Base-by-base conservation (phyloP, 2,888 invertebrate species). In the Cephus runcator region DNA sequence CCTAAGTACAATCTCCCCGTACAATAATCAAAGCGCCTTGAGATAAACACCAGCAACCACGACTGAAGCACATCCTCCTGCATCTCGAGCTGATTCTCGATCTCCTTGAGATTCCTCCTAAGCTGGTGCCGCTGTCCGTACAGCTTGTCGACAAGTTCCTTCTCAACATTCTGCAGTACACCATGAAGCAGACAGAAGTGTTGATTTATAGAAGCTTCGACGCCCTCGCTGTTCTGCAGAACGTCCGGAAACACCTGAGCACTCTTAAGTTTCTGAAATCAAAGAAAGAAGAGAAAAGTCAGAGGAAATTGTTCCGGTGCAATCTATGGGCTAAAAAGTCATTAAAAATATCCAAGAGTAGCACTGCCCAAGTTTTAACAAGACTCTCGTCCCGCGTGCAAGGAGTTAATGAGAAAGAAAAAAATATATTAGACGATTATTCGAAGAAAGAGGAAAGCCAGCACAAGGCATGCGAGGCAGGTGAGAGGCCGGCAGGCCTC, bases 151-250 rank as follows among this genome's bases (percentile, higher is more conserved):
- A 92, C 88, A 3, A 93, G 86, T 80, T 92, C 91, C 15, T 90
- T 86, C 83, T 94, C 94, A 73, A 93, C 88, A 76, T 92, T 92
- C 87, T 94, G 94, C 71, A 94, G 87, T 11, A 92, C 85, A 0
- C 92, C 93, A 80, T 92, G 92, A 0, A 94, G 87, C 80, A 93
- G 91, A 0, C 92, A 91, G 83, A 94, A 94, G 84, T 93, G 93
- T 81, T 93, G 92, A 73, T 92, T 92, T 9, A 94, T 90, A 23
- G 87, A 83, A 12, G 86, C 86, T 75, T 93, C 90, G 15, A 92
- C 83, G 69, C 85, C 69, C n/a, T 84, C 84, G 34, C 73, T 80
- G 12, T 83, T 81, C 15, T 81, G 68, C 3, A 79, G n/a, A 6
- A 79, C 56, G 12, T 77, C 68, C 0, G 84, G 79, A 23, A 69